These are phyloP conservation scores for Conger conger DNA, from an alignment of 2,113 vertebrate species.

Conservation along the genomic window DNA sequence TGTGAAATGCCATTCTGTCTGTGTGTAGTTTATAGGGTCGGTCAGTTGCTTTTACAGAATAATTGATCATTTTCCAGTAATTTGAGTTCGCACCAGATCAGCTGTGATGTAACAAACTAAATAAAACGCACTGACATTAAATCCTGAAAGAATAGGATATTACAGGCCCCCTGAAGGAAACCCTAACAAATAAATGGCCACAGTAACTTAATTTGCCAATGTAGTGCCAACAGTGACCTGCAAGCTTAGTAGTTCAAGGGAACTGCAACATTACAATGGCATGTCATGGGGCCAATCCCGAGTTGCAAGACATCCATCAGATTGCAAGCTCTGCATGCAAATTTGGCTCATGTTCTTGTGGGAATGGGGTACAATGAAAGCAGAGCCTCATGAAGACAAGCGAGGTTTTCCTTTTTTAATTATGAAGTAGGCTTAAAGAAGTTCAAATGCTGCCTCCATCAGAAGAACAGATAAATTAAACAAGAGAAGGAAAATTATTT, in stretches of 20 bases:
- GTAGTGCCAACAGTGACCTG: conserved; percentile 24
- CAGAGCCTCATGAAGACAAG: background rate
- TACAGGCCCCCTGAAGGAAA: background rate
- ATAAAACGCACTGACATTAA: background rate
- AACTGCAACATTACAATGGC: conserved; percentile 37
- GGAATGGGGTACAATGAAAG: background rate
- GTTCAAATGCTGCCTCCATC: background rate
- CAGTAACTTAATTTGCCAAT: conserved; percentile 29
- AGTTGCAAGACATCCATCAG: conserved; percentile 41
- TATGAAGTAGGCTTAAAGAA: background rate
- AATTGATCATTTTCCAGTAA: background rate
- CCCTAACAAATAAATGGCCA: background rate
- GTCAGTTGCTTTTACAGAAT: background rate
- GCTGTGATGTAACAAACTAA: background rate
- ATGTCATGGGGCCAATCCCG: conserved; percentile 37
- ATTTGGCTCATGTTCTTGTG: conserved; percentile 27
- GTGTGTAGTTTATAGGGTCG: background rate
- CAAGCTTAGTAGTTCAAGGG: conserved; percentile 34
- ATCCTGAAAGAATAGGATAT: background rate
- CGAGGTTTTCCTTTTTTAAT: background rate
- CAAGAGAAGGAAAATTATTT: background rate
- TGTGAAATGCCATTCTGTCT: background rate
- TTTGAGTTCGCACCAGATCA: background rate
- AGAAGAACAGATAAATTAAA: background rate
- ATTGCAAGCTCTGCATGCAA: conserved; percentile 35